Evolutionary conservation across 1,140 invertebrate species (phyloP), one percentile per base, ranked within the genome.

Genomic region (Micrasema longulum): DNA sequence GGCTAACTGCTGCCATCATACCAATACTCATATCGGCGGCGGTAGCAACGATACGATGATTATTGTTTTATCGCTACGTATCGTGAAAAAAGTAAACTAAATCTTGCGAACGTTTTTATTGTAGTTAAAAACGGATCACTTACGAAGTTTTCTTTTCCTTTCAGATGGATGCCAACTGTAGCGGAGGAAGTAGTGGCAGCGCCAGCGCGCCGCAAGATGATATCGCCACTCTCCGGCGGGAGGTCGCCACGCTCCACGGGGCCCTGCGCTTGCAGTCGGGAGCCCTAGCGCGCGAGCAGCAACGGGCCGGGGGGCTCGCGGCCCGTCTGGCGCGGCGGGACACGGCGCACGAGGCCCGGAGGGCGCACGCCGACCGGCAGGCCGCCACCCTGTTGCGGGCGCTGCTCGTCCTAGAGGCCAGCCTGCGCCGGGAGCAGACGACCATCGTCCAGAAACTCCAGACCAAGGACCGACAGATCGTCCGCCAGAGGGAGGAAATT

Each of bases 341-440:
- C 64, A 85, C 85, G 18, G 85, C 87, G 76, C 84, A 87, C 14
- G 86, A 87, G 23, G 89, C 90, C 76, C 86, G 87, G 53, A 80
- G 83, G 0, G 80, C 91, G 1, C 83, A 89, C 12, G 90, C 91
- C 78, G 88, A 89, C 74, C 91, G 91, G 77, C 84, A 92, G 3
- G 88, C 89, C 1, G 85, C 88, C 63, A 88, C 92, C 12, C 81
- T 93, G 2, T 85, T 91, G 11, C 90, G 91, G 1, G 74, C 74
- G 9, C 79, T 93, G 22, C 83, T 92, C 10, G 84, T 90, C 16
- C 85, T 93, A 12, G 91, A 93, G 77, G 89, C 90, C 0, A 83
- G 90, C n/a, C 80, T 93, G 1, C 87, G 88, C n/a, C 87, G 90
- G 77, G 92, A 93, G 79, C 91, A 93, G 77, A 90, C 90, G 76